These are phyloP conservation scores for Neoscelio sp. DNA, from an alignment of 2,888 invertebrate species.

Conservation along the genomic window DNA sequence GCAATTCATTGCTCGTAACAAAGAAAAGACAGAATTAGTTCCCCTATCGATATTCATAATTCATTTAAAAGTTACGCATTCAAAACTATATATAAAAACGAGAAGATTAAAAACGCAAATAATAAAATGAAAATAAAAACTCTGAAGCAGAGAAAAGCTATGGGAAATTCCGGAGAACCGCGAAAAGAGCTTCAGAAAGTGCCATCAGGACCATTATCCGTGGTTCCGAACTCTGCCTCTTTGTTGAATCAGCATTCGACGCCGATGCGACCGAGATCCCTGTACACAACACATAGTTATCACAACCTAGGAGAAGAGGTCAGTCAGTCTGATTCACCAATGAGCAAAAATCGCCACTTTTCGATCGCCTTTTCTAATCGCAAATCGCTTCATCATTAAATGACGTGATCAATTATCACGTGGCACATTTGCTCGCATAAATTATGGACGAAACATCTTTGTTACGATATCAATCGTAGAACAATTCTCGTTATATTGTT, in stretches of 20 bases:
- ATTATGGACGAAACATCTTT: not conserved
- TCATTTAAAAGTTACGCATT: no score
- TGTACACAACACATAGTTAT: conserved; percentile 88
- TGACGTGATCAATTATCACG: conserved; percentile 11
- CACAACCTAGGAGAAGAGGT: conserved; percentile 77
- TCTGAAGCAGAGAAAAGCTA: conserved; percentile 69
- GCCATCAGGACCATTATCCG: conserved; percentile 66
- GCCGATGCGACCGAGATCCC: conserved; percentile 87
- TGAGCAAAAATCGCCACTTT: conserved; percentile 3
- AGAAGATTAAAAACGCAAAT: not conserved
- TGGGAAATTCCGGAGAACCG: conserved; percentile 73
- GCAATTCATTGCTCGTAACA: no score
- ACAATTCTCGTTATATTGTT: not conserved
- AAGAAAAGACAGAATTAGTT: no score
- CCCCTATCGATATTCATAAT: no score
- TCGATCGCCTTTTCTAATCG: not conserved
- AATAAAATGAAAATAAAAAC: conserved; percentile 1
- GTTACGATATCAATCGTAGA: not conserved
- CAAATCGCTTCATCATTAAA: no score
- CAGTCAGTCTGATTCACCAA: conserved; percentile 76
- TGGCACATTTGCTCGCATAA: not conserved
- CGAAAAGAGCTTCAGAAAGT: conserved; percentile 75
- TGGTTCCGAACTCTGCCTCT: conserved; percentile 63
- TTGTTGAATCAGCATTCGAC: conserved; percentile 73
- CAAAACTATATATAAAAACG: no score